Percentiles rank a stretch among this genome's conserved stretches.
Conservation (phyloP, 2,797 vertebrate genomes). For the Masticophis lateralis region DNA sequence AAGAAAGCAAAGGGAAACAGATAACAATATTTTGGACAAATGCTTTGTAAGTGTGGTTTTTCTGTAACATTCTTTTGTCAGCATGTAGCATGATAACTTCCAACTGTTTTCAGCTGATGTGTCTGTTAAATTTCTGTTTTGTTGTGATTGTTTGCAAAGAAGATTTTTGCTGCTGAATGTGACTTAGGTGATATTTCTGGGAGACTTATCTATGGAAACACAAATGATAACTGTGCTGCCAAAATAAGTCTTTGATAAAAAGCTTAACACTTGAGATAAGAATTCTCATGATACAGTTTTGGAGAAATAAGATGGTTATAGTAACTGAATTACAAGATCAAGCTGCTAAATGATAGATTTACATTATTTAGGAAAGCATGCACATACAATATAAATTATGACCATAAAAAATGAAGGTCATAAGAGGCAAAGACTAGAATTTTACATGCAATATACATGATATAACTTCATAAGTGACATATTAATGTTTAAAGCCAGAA, state of each 20-base stretch:
- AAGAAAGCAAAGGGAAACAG: background rate
- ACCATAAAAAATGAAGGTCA: slow-evolving; percentile 21
- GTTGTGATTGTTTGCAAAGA: background rate
- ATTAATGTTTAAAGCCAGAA: background rate
- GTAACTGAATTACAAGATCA: slow-evolving; percentile 19
- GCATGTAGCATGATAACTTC: slow-evolving; percentile 36
- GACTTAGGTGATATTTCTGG: slow-evolving; percentile 35
- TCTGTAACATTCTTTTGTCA: background rate
- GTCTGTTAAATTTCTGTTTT: slow-evolving; percentile 1
- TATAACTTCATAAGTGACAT: background rate
- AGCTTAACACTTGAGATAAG: slow-evolving; percentile 27
- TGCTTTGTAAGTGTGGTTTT: background rate
- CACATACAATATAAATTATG: background rate
- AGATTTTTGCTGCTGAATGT: slow-evolving; percentile 36
- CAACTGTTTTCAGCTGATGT: slow-evolving; percentile 6
- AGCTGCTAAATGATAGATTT: slow-evolving; percentile 4
- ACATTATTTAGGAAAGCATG: slow-evolving; percentile 8
- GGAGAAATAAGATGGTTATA: slow-evolving; percentile 25
- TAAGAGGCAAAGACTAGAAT: accelerated
- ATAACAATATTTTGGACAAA: background rate
- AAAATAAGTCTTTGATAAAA: slow-evolving; percentile 1
- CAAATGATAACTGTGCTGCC: slow-evolving; percentile 33
- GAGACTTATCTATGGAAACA: slow-evolving; percentile 6
- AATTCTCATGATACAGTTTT: slow-evolving; percentile 31
- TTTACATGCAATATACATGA: background rate